These are phyloP conservation scores for Apodemia zela DNA, from an alignment of 2,888 invertebrate species.

Conservation along the genomic window DNA sequence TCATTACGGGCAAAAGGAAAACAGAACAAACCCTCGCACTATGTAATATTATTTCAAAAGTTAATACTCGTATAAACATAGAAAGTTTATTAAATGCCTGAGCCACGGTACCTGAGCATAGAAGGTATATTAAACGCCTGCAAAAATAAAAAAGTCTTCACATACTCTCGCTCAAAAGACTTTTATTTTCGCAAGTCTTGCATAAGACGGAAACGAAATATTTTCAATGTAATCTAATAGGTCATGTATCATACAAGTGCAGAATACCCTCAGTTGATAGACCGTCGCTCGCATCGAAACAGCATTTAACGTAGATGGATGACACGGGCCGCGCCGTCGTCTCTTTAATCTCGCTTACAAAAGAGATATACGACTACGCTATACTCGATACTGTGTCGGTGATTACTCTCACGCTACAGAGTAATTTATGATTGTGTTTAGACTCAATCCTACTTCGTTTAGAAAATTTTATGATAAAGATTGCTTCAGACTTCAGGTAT, in stretches of 20 bases:
- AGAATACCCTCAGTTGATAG: constrained; percentile 32
- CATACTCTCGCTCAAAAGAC: neutral
- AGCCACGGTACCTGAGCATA: neutral
- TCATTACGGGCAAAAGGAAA: too few relatives aligned
- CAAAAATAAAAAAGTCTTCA: neutral
- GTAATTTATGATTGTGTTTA: constrained; percentile 22
- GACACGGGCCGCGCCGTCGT: constrained; percentile 56
- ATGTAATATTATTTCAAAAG: too few relatives aligned
- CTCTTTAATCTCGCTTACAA: constrained; percentile 68
- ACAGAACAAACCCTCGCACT: too few relatives aligned
- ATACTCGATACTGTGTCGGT: constrained; percentile 38
- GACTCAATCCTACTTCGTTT: constrained; percentile 3
- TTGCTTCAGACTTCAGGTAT: neutral
- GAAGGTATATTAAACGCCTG: neutral
- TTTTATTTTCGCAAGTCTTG: neutral
- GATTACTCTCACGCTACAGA: constrained; percentile 33
- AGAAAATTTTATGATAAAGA: neutral
- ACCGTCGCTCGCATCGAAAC: constrained; percentile 51
- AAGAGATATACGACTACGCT: constrained; percentile 55
- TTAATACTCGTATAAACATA: too few relatives aligned
- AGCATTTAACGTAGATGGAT: constrained; percentile 67
- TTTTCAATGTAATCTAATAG: constrained; percentile 17
- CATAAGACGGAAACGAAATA: constrained; percentile 14
- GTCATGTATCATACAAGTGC: constrained; percentile 18
- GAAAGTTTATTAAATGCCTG: too few relatives aligned